phyloP scores from a whole-genome alignment of 2,113 vertebrate species.

The Murina feae region DNA sequence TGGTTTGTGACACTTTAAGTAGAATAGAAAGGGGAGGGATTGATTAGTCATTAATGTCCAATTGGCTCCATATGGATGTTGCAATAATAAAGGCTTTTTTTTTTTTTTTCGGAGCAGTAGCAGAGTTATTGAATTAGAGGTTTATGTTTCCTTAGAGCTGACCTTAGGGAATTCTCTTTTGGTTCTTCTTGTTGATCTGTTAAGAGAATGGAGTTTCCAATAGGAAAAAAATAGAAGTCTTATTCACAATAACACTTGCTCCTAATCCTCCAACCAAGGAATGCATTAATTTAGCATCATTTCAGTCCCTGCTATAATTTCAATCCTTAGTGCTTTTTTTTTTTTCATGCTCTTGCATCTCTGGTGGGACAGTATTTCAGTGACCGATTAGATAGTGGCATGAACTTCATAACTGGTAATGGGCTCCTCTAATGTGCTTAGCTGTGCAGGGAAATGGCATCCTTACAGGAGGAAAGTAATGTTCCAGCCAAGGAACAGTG shows the following conservation, averaged over 20 bases:
- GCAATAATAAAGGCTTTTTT: slow-evolving; percentile 84
- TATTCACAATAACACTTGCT: slow-evolving; percentile 59
- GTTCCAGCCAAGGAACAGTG: slow-evolving; percentile 54
- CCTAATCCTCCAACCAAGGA: slow-evolving; percentile 44
- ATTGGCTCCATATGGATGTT: slow-evolving; percentile 88
- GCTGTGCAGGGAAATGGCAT: background rate
- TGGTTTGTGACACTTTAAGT: slow-evolving; percentile 90
- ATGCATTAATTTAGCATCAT: slow-evolving; percentile 39
- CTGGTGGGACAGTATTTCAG: slow-evolving; percentile 57
- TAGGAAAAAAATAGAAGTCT: slow-evolving; percentile 68
- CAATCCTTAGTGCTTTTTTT: slow-evolving; percentile 59
- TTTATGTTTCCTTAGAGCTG: slow-evolving; percentile 84
- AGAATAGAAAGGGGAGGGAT: slow-evolving; percentile 86
- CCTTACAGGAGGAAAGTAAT: background rate
- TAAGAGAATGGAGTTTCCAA: slow-evolving; percentile 78
- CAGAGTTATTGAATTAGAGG: slow-evolving; percentile 86
- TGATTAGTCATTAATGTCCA: slow-evolving; percentile 90
- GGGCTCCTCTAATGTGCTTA: slow-evolving; percentile 26
- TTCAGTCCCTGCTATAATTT: slow-evolving; percentile 59
- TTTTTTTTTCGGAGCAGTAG: slow-evolving; percentile 80
- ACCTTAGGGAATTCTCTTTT: slow-evolving; percentile 85
- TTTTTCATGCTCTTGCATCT: slow-evolving; percentile 32
- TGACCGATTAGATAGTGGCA: slow-evolving; percentile 60
- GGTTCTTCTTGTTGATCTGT: slow-evolving; percentile 82
- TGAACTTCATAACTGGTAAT: slow-evolving; percentile 55